phyloP scores from a whole-genome alignment of 2,888 invertebrate species.

The Tortricodes alternella region DNA sequence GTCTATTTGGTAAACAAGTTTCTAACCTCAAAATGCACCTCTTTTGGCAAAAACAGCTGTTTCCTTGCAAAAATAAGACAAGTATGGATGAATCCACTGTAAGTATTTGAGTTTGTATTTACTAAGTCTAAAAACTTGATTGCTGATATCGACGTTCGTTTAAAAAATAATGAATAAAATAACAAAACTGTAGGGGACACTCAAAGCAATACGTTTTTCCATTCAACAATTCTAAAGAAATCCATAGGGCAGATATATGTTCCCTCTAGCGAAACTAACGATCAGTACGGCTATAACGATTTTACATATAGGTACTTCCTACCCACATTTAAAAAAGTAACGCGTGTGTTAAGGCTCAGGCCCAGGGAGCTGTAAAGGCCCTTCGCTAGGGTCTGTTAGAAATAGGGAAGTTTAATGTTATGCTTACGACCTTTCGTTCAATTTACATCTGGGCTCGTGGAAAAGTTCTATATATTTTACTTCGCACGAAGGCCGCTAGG shows the following conservation, averaged over 20 bases:
- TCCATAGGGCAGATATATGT: neutral
- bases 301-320: conserved; percentile 10
- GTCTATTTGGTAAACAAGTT: too few species aligned
- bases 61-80: too few species aligned
- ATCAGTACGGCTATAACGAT: conserved; percentile 6
- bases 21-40: too few species aligned
- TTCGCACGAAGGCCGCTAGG: neutral
- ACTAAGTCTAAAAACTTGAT: too few species aligned
- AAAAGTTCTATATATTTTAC: neutral
- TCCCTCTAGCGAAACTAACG: conserved; percentile 3
- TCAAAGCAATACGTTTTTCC: conserved; percentile 2
- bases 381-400: neutral
- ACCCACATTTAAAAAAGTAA: conserved; percentile 27
- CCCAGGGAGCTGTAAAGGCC: conserved; percentile 12
- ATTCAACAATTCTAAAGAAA: conserved; percentile 4
- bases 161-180: too few species aligned
- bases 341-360: neutral
- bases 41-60: too few species aligned
- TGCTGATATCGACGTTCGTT: too few species aligned
- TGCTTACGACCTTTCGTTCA: conserved; percentile 9
- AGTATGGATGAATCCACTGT: too few species aligned
- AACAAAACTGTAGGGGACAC: too few species aligned
- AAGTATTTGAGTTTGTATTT: too few species aligned
- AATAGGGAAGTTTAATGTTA: conserved; percentile 11
- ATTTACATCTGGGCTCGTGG: neutral